A percentile compares a stretch with the other conserved stretches of the same genome.
phyloP scores from a whole-genome alignment of 2,888 invertebrate genomes.

The Griposia aprilina region DNA sequence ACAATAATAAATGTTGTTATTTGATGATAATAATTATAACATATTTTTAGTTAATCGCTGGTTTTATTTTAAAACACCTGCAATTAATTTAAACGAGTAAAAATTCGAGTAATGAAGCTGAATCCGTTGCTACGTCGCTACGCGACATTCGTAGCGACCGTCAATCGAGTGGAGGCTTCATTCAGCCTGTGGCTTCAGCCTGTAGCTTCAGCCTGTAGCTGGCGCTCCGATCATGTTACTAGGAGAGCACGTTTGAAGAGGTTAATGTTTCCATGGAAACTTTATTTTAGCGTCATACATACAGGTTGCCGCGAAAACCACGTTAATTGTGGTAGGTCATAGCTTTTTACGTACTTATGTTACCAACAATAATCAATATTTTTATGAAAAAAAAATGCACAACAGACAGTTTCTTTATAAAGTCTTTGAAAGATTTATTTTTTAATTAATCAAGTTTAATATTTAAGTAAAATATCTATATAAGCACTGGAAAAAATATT shows the following conservation, averaged over 20 bases:
- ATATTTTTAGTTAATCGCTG: no score
- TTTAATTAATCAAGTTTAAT: no score
- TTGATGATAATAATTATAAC: no score
- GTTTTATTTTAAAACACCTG: no score
- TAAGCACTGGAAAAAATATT: no score
- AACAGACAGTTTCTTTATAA: no score
- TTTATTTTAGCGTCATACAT: neutral
- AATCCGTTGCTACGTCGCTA: neutral
- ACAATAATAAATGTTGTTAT: no score
- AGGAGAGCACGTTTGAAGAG: neutral
- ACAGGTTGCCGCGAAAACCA: neutral
- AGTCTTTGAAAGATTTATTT: no score
- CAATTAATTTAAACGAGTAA: no score
- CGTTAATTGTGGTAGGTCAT: neutral
- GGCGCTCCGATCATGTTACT: neutral
- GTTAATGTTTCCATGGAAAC: neutral
- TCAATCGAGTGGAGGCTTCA: constrained; percentile 13
- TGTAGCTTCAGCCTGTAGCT: neutral
- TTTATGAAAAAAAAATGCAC: neutral
- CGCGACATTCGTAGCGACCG: neutral
- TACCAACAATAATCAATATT: neutral
- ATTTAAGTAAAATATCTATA: no score
- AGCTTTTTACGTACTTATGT: no score
- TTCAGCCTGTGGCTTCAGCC: neutral
- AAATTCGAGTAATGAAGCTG: no score